These are phyloP conservation scores for Meriones psammophilus DNA, from an alignment of 2,797 vertebrate species.

Conservation along the genomic window DNA sequence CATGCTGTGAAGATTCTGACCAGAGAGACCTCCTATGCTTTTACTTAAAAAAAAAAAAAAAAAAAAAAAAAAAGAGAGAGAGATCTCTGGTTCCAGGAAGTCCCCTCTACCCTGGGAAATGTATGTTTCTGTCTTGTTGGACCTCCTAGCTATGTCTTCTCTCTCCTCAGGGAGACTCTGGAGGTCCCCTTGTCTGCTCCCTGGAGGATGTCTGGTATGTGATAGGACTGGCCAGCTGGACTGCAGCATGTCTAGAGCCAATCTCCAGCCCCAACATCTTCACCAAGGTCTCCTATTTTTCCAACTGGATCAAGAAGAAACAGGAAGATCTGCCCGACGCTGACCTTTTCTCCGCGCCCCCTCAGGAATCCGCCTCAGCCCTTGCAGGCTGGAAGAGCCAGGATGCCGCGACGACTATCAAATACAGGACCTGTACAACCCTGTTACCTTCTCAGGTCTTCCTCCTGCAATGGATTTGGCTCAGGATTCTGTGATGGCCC, in stretches of 20 bases:
- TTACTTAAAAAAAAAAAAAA: background rate
- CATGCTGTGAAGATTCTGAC: background rate
- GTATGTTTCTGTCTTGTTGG: background rate
- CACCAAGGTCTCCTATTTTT: background rate
- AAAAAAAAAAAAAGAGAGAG: too few relatives aligned
- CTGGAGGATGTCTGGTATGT: background rate
- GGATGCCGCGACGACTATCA: fast-evolving
- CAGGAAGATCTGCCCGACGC: background rate
- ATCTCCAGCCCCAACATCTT: background rate
- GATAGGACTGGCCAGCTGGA: slow-evolving; percentile 9
- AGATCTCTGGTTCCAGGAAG: background rate
- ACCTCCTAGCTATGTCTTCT: background rate
- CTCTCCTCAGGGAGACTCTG: slow-evolving; percentile 51
- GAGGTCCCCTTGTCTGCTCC: slow-evolving; percentile 30
- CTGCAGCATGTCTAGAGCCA: fast-evolving
- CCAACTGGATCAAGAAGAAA: background rate
- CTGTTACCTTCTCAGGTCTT: background rate
- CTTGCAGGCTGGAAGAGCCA: background rate
- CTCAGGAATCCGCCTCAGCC: background rate
- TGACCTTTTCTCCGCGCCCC: background rate
- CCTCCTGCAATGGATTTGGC: background rate
- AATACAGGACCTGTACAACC: background rate
- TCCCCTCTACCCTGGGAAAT: background rate
- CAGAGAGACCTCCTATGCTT: background rate
- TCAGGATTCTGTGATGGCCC: background rate